A percentile compares a stretch with the other conserved stretches of the same genome.
These are phyloP conservation scores for Tribolium freemani DNA, from an alignment of 2,888 invertebrate genomes.

Conservation along the genomic window DNA sequence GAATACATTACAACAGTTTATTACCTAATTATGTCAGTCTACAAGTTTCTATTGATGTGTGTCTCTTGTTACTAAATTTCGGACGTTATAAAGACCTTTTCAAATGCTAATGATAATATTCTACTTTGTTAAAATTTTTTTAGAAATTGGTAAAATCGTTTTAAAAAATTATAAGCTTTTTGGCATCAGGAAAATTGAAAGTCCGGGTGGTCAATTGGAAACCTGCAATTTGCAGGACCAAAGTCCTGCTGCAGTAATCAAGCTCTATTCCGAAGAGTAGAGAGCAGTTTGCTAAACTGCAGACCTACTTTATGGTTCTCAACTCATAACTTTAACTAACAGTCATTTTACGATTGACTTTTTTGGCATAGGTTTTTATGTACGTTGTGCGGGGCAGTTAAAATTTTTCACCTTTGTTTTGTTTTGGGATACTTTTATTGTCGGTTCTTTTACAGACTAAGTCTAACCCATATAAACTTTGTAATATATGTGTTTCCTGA, in stretches of 20 bases:
- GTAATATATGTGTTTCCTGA: constrained; percentile 68
- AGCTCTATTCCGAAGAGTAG: constrained; percentile 3
- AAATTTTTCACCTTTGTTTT: constrained; percentile 67
- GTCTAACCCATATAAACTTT: constrained; percentile 67
- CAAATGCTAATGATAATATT: not conserved
- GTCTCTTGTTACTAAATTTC: not conserved
- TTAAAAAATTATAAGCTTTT: not conserved
- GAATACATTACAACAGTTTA: constrained; percentile 22
- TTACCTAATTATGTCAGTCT: constrained; percentile 25
- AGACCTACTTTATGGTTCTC: constrained; percentile 34
- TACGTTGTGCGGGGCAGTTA: constrained; percentile 58
- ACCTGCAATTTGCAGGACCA: constrained; percentile 2
- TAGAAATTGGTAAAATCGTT: not conserved
- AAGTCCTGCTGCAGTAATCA: not conserved
- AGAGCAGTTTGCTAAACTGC: constrained; percentile 21
- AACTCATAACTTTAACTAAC: constrained; percentile 59
- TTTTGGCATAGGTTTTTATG: constrained; percentile 61
- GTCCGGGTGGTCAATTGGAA: not conserved
- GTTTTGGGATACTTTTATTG: constrained; percentile 65
- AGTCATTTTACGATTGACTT: constrained; percentile 58
- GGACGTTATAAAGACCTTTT: not conserved
- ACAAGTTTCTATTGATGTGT: not conserved
- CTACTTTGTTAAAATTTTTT: too few species aligned
- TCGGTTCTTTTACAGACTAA: constrained; percentile 65
- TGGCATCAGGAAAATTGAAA: not conserved